These are phyloP conservation scores for Thyatira batis DNA, from an alignment of 2,888 invertebrate species.

Conservation along the genomic window DNA sequence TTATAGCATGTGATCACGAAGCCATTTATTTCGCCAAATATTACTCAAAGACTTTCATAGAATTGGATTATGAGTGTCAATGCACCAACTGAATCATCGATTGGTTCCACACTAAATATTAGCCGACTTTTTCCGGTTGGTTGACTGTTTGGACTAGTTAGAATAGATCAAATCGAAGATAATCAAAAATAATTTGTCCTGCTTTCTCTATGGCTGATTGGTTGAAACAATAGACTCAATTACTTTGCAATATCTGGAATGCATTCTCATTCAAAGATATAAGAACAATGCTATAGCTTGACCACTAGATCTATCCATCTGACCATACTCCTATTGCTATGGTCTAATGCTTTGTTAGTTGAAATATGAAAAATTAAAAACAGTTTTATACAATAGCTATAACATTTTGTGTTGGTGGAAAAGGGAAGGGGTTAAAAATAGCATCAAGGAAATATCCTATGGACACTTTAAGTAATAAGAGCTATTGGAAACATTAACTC, in stretches of 20 bases:
- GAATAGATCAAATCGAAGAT: neutral
- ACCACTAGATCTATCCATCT: no score
- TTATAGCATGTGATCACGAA: neutral
- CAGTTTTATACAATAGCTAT: no score
- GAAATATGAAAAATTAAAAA: no score
- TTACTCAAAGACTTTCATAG: neutral
- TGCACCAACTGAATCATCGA: neutral
- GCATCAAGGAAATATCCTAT: neutral
- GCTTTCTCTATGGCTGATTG: neutral
- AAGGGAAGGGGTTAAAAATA: neutral
- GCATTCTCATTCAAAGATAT: neutral
- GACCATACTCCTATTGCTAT: no score
- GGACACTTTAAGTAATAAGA: neutral
- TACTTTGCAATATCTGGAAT: neutral
- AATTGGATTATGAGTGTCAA: slow-evolving; percentile 25
- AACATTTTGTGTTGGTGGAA: no score
- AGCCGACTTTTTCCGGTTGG: neutral
- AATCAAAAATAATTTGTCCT: neutral
- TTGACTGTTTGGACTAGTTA: neutral
- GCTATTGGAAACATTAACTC: neutral
- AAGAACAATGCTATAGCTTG: no score
- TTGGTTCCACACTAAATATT: neutral
- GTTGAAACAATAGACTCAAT: neutral
- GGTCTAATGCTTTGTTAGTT: no score
- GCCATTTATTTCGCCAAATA: neutral